Percentiles rank a stretch among this genome's conserved stretches.
Conservation (phyloP, 2,888 invertebrate genomes). For the Aricia artaxerxes region DNA sequence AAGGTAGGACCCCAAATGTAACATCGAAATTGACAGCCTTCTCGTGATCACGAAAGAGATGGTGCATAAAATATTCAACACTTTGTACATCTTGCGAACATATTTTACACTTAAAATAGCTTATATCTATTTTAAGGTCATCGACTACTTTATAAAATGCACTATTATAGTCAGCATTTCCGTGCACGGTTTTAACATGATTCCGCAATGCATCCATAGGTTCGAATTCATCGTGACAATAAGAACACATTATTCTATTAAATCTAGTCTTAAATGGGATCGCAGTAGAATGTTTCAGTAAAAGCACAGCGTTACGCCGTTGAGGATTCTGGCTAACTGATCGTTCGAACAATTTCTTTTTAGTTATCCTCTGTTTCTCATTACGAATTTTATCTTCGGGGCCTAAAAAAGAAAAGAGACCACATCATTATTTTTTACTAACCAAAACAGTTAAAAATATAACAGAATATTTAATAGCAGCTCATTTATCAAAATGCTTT, state of each 20-base stretch:
- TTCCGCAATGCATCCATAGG: conserved; percentile 64
- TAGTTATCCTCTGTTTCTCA: conserved; percentile 67
- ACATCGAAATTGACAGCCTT: conserved; percentile 66
- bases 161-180: conserved; percentile 67
- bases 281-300: conserved; percentile 68
- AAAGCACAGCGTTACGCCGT: conserved; percentile 70
- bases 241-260: conserved; percentile 71
- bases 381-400: conserved; percentile 64
- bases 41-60: conserved; percentile 62
- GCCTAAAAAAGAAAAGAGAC: conserved; percentile 77
- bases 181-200: conserved; percentile 63
- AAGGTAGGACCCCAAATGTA: conserved; percentile 70
- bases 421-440: conserved; percentile 58
- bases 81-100: conserved; percentile 58
- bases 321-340: conserved; percentile 74
- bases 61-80: conserved; percentile 65
- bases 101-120: conserved; percentile 65
- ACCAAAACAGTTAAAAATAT: conserved; percentile 24
- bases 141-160: conserved; percentile 73
- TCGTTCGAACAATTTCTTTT: conserved; percentile 74
- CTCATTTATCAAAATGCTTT: conserved; percentile 69
- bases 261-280: conserved; percentile 74
- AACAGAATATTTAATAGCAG: not conserved
- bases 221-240: conserved; percentile 72
- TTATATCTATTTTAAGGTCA: conserved; percentile 69